These are phyloP conservation scores for Corythornis leucogaster DNA, from an alignment of 2,797 vertebrate genomes.

Conservation along the genomic window DNA sequence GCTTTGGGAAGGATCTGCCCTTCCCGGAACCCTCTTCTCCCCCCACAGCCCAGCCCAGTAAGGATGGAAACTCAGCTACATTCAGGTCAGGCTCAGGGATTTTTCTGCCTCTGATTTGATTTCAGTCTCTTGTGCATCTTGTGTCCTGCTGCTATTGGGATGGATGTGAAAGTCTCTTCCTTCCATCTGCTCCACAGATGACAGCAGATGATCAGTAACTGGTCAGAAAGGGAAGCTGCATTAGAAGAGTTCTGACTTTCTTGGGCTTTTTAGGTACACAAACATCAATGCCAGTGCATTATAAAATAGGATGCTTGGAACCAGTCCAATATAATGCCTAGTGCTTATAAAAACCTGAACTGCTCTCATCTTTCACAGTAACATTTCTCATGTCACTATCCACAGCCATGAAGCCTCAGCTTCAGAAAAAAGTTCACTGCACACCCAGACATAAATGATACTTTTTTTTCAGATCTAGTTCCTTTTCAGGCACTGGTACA, in stretches of 20 bases:
- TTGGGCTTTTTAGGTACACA: rapidly evolving
- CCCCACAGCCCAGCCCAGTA: rapidly evolving
- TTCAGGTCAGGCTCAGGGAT: background rate
- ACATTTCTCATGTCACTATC: background rate
- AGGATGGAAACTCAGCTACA: background rate
- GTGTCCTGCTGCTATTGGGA: background rate
- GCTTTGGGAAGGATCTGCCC: background rate
- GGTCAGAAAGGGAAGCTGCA: background rate
- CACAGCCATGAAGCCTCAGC: background rate
- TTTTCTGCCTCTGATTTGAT: background rate
- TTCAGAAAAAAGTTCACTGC: background rate
- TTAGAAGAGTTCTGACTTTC: background rate
- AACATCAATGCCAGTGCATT: background rate
- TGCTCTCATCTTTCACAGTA: background rate
- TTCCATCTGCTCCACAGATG: background rate
- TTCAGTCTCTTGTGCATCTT: background rate
- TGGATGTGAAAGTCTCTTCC: background rate
- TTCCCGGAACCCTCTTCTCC: background rate
- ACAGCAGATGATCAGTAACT: background rate
- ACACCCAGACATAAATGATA: background rate
- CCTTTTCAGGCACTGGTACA: background rate
- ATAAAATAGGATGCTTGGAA: background rate
- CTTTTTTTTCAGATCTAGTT: background rate
- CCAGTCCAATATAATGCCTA: background rate
- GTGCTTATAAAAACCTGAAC: background rate